Base-by-base conservation (phyloP, 2,888 invertebrate genomes). In the Podotricha telesiphe region DNA sequence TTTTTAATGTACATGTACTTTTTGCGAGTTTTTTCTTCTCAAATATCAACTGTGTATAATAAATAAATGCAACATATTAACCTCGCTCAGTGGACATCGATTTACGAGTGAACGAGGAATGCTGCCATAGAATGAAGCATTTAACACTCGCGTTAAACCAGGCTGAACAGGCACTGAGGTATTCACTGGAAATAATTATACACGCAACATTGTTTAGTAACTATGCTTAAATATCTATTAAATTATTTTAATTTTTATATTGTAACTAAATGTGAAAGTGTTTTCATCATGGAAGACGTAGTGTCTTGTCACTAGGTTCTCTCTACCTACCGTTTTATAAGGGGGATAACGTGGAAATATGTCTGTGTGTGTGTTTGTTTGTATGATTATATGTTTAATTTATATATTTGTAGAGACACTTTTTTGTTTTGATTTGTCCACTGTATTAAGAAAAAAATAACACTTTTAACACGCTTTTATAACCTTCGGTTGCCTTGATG, bases 121-220 rank as follows among this genome's bases (percentile, higher is more conserved):
- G 91, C 76, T 86, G 87, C 74, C 78, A 81, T 72, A 82, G 81
- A 76, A 82, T 89, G 81, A 85, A 79, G 74, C 82, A 86, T 80
- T 79, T 91, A 71, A 78, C 83, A 34, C 80, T 82, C 62, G 82
- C 86, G 76, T 81, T 91, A 69, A 83, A 82, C 40, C 80, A 81
- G 77, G 79, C 85, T 13, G 84, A 90, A 76, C 81, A 83, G 73
- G 80, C 81, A 71, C 80, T 91, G 66, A 89, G 89, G 91, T 89
- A 80, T 70, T 72, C 70, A 69, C 61, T 69, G 61, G 69, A 69
- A 67, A 69, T 65, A 69, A 69, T 71, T 63, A 58, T 71, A 71
- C 55, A 64, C 68, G 48, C 65, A 20, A 48, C 45, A 42, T 68
- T 65, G 70, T 71, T 58, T 47, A 58, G 62, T 75, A 72, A 70